Conservation (phyloP, 2,113 vertebrate species). For the Candoia aspera region DNA sequence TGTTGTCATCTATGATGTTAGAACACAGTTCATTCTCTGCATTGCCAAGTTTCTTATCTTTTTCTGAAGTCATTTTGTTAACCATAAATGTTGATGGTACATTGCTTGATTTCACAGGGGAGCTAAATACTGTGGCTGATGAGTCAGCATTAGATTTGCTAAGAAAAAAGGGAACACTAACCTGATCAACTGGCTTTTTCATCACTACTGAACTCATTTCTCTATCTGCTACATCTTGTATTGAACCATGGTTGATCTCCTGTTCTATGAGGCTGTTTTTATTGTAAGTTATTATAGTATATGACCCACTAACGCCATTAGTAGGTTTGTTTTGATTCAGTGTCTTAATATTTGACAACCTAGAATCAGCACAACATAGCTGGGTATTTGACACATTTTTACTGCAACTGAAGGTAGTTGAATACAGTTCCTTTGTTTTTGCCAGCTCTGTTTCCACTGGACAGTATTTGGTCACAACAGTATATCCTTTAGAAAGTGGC, state of each 20-base stretch:
- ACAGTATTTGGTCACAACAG: slow-evolving; percentile 33
- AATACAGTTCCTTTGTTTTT: slow-evolving; percentile 32
- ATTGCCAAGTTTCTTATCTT: slow-evolving; percentile 43
- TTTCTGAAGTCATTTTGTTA: slow-evolving; percentile 1
- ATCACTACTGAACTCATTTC: slow-evolving; percentile 17
- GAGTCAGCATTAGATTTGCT: slow-evolving; percentile 20
- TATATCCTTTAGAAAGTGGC: slow-evolving; percentile 15
- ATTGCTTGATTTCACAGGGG: slow-evolving; percentile 9
- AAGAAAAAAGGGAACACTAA: background rate
- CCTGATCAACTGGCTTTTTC: background rate
- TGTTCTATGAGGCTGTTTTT: slow-evolving; percentile 35
- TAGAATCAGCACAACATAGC: slow-evolving; percentile 40
- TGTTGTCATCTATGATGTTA: slow-evolving; percentile 32
- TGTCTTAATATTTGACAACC: slow-evolving; percentile 10
- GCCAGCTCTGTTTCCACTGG: slow-evolving; percentile 17
- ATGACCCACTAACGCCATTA: slow-evolving; percentile 34
- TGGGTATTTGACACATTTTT: slow-evolving; percentile 32
- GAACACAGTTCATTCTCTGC: slow-evolving; percentile 23
- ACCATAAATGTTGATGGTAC: background rate
- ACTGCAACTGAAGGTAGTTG: slow-evolving; percentile 37
- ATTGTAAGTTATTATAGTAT: slow-evolving; percentile 44
- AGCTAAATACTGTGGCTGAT: background rate
- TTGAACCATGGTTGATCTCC: slow-evolving; percentile 37
- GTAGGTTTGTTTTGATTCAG: slow-evolving; percentile 40
- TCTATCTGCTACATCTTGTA: slow-evolving; percentile 43